Evolutionary conservation across 2,797 vertebrate genomes (phyloP).

Genomic region (Amazona finschi): DNA sequence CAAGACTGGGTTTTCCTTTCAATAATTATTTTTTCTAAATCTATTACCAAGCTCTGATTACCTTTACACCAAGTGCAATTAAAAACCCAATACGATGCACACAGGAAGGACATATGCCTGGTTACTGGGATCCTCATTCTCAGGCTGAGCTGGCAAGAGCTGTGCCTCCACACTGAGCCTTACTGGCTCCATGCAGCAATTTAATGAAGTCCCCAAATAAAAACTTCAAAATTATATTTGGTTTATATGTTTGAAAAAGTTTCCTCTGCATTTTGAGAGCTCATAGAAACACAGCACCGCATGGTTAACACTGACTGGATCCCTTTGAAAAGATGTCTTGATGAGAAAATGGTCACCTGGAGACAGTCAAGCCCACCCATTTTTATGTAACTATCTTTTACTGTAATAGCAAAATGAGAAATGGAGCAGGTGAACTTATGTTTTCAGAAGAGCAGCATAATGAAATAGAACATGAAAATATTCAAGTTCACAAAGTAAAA

Average conservation of each 20-base stretch:
- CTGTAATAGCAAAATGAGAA: not conserved
- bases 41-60: not conserved
- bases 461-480: not conserved
- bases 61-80: not conserved
- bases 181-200: not conserved
- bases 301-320: not conserved
- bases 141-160: not conserved
- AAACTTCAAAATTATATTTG: not conserved
- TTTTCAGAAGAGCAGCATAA: not conserved
- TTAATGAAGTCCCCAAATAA: not conserved
- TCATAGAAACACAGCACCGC: not conserved
- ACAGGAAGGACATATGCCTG: not conserved
- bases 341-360: not conserved
- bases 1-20: not conserved
- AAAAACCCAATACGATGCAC: not conserved
- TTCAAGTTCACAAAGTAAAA: not conserved
- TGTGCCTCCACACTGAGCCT: not conserved
- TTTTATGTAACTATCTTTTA: not conserved
- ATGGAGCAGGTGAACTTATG: not conserved
- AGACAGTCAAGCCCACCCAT: not conserved
- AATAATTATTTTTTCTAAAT: conserved; percentile 5
- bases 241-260: not conserved
- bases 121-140: not conserved
- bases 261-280: not conserved
- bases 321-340: not conserved